A percentile compares a stretch with the other conserved stretches of the same genome.
These are phyloP conservation scores for Leptobrachium leishanense DNA, from an alignment of 2,113 vertebrate genomes.

Conservation along the genomic window DNA sequence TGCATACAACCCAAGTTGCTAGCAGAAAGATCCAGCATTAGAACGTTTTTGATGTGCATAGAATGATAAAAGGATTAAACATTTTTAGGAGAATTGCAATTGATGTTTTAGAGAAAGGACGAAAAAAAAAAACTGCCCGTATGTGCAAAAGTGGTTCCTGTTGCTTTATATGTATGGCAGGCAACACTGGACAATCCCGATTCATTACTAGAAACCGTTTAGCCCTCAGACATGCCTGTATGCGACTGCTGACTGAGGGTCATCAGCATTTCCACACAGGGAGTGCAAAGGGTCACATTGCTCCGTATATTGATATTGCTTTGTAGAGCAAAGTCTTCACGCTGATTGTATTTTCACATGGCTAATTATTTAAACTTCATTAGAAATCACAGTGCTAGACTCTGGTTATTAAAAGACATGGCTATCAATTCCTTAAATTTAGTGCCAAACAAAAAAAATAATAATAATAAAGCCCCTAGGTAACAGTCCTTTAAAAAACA, in stretches of 20 bases:
- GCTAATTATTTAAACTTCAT: conserved; percentile 33
- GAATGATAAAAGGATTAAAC: too few relatives aligned
- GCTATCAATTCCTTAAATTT: conserved; percentile 43
- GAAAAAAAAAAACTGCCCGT: too few relatives aligned
- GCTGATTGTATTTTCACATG: conserved; percentile 42
- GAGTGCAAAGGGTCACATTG: not conserved
- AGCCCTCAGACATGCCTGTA: too few relatives aligned
- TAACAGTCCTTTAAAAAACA: conserved; percentile 1
- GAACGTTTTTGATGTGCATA: too few relatives aligned
- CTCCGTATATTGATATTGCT: conserved; percentile 38
- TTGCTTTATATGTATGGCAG: too few relatives aligned
- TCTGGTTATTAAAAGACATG: conserved; percentile 17
- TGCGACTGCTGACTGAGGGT: not conserved
- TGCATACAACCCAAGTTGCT: conserved; percentile 79
- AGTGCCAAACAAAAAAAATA: not conserved
- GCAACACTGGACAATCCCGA: too few relatives aligned
- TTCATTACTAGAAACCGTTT: too few relatives aligned
- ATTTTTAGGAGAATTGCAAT: too few relatives aligned
- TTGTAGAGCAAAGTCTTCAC: conserved; percentile 12
- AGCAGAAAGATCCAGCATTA: conserved; percentile 70
- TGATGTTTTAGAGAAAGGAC: too few relatives aligned
- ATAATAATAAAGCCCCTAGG: not conserved
- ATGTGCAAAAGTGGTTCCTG: too few relatives aligned
- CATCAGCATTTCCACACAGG: too few relatives aligned
- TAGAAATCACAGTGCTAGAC: conserved; percentile 48